These are phyloP conservation scores for Thysanoteuthis rhombus DNA, from an alignment of 2,888 invertebrate genomes.

Conservation along the genomic window DNA sequence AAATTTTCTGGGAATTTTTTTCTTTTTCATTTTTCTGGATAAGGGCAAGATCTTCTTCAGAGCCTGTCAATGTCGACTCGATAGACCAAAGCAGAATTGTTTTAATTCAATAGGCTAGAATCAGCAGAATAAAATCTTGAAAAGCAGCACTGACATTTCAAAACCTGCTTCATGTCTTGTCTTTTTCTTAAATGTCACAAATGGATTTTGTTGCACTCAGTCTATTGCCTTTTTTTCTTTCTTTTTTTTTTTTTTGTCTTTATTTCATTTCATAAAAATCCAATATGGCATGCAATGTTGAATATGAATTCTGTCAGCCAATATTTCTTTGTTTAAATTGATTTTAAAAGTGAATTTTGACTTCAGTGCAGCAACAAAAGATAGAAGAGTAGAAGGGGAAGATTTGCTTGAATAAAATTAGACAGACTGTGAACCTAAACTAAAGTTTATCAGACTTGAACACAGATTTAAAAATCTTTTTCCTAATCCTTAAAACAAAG, in stretches of 20 bases:
- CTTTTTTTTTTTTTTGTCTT: neutral
- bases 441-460: neutral
- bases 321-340: conserved; percentile 12
- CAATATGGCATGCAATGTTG: conserved; percentile 12
- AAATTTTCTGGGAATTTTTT: neutral
- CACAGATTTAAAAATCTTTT: neutral
- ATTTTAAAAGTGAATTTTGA: conserved; percentile 12
- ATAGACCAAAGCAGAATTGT: neutral
- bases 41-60: conserved; percentile 1
- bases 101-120: neutral
- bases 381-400: neutral
- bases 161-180: neutral
- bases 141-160: conserved; percentile 12
- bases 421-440: neutral
- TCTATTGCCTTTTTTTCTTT: neutral
- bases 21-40: neutral
- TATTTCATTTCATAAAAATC: neutral
- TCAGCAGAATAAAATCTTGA: neutral
- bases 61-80: neutral
- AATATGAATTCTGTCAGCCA: conserved; percentile 12
- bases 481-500: conserved; percentile 12
- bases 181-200: neutral
- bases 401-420: neutral
- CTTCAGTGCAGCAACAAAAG: neutral
- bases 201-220: conserved; percentile 12